Evolutionary conservation across 2,888 invertebrate species (phyloP).

Genomic region (Leptopilina syphax): DNA sequence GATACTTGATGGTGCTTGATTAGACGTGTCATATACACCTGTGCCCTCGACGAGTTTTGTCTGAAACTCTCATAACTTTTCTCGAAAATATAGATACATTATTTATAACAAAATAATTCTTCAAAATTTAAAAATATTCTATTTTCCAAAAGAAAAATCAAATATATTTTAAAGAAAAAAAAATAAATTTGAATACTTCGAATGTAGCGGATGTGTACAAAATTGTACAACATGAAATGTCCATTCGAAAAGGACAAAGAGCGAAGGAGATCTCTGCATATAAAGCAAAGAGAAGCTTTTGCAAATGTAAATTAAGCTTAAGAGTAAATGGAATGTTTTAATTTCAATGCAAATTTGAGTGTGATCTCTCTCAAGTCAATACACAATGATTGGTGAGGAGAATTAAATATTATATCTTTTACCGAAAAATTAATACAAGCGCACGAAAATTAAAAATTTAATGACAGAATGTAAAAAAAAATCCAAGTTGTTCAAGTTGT

Average conservation of each 20-base stretch:
- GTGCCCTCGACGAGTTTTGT: background rate
- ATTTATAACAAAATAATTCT: background rate
- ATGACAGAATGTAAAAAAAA: too few species aligned
- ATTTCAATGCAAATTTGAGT: constrained; percentile 64
- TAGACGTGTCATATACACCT: constrained; percentile 27
- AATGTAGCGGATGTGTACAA: constrained; percentile 59
- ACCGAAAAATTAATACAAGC: background rate
- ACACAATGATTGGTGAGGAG: background rate
- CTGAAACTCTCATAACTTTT: background rate
- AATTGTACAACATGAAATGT: constrained; percentile 62
- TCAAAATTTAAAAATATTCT: too few species aligned
- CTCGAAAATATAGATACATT: background rate
- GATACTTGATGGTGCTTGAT: constrained; percentile 15
- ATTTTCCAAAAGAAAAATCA: too few species aligned
- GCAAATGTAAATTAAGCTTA: constrained; percentile 47
- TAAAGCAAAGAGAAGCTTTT: constrained; percentile 36
- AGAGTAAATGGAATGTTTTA: constrained; percentile 64
- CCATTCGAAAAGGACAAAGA: constrained; percentile 55
- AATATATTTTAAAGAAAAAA: background rate
- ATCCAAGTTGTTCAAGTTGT: too few species aligned
- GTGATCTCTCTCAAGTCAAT: background rate
- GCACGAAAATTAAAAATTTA: too few species aligned
- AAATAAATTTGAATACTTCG: constrained; percentile 1
- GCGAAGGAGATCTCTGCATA: constrained; percentile 39
- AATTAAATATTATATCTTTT: background rate